Base-by-base conservation (phyloP, 2,888 invertebrate genomes). In the Melangyna quadrimaculata region DNA sequence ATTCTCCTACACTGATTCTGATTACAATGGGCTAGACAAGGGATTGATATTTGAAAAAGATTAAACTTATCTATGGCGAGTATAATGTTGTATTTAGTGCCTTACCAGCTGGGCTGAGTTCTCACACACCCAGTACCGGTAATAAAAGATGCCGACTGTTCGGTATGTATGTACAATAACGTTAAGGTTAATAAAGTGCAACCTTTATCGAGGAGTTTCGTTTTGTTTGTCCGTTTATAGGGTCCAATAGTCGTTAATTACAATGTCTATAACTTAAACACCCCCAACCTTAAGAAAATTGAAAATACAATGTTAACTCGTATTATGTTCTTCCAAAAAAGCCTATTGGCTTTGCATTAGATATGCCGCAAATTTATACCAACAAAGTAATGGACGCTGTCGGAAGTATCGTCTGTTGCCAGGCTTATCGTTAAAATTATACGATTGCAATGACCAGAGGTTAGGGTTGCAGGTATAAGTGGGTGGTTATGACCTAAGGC, bases 181-280 rank as follows among this genome's bases (percentile, higher is more conserved):
- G n/a, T 19, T 32, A 27, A 17, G 17, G 12, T 55, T 27, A 74
- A 67, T 43, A 55, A 40, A 72, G 59, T 57, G n/a, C n/a, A 35
- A 59, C 43, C 29, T 35, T n/a, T 59, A 67, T 61, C 37, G 27
- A 55, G 14, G 45, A 37, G 59, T 43, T 59, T 43, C 5, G 35
- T 14, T 32, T 57, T 51, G 51, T 37, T 37, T 24, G 43, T 29
- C 17, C n/a, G 14, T 17, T 6, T 17, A 27, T 55, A 43, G 70
- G 45, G 73, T 24, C 59, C 40, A 57, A 71, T 59, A 45, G 69
- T 35, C 40, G 65, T 84, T 72, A 72, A 84, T 75, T 75, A 80
- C 53, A 48, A 69, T 63, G 59, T 45, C 61, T 70, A 78, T 59
- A 57, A 40, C n/a, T 67, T 51, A 14, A n/a, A 75, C 57, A 79